Evolutionary conservation across 2,888 invertebrate genomes (phyloP).

Genomic region (Strigamia maritima): DNA sequence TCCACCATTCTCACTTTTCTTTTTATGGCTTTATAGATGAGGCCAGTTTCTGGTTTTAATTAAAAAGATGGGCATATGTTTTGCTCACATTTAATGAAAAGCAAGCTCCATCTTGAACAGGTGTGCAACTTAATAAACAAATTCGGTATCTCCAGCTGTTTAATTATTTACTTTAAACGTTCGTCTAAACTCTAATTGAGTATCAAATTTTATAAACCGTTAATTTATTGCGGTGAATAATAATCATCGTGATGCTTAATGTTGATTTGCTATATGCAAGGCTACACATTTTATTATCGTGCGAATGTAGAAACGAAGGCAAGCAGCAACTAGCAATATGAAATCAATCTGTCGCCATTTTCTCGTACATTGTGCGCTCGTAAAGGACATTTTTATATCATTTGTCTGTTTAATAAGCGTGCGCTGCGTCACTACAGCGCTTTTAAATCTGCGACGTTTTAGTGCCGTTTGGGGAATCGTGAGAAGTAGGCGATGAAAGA

Average conservation of each 20-base stretch:
- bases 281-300: neutral
- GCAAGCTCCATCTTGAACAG: neutral
- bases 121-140: neutral
- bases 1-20: neutral
- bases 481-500: conserved; percentile 2
- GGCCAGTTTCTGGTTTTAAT: conserved; percentile 2
- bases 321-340: neutral
- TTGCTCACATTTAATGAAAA: conserved; percentile 1
- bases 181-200: too few relatives aligned
- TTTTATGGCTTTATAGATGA: neutral
- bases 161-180: neutral
- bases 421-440: neutral
- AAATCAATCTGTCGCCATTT: conserved; percentile 24
- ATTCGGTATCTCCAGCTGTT: neutral
- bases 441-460: neutral
- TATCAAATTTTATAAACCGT: too few relatives aligned
- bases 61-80: conserved; percentile 31
- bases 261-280: too few relatives aligned
- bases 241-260: too few relatives aligned
- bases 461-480: neutral
- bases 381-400: conserved; percentile 20
- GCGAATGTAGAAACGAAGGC: neutral
- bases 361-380: neutral
- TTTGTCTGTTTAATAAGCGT: conserved; percentile 33
- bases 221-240: too few relatives aligned